A percentile compares a stretch with the other conserved stretches of the same genome.
These are phyloP conservation scores for Delphinus delphis DNA, from an alignment of 2,113 vertebrate species.

Conservation along the genomic window DNA sequence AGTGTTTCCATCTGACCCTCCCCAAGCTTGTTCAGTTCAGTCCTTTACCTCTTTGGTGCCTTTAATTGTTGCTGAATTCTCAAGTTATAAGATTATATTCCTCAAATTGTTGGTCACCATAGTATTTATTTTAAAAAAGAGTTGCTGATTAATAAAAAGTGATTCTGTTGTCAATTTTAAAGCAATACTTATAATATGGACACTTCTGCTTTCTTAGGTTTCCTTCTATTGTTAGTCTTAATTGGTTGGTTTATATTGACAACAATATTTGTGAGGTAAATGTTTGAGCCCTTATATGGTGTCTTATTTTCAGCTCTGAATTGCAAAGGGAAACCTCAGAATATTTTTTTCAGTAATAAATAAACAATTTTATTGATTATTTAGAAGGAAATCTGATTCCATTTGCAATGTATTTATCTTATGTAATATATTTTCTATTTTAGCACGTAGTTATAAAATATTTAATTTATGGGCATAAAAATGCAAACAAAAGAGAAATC, in stretches of 20 bases:
- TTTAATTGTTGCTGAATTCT: not conserved
- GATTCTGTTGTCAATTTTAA: not conserved
- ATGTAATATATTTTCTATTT: not conserved
- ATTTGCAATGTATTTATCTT: not conserved
- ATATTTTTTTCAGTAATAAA: not conserved
- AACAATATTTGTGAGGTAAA: not conserved
- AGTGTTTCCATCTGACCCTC: accelerated
- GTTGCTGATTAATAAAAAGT: not conserved
- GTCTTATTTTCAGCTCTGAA: not conserved
- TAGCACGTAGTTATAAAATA: not conserved
- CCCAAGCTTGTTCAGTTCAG: accelerated
- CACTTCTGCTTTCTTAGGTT: not conserved
- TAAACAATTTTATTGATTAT: not conserved
- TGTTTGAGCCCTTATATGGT: not conserved
- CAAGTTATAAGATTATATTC: not conserved
- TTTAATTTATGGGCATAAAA: not conserved
- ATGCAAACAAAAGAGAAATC: not conserved
- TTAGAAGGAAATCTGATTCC: not conserved
- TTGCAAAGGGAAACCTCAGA: not conserved
- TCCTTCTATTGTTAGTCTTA: not conserved
- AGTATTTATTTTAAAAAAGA: not conserved
- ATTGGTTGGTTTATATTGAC: not conserved
- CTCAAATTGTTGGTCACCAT: not conserved
- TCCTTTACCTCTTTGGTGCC: not conserved
- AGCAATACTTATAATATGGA: not conserved